phyloP scores from a whole-genome alignment of 2,888 invertebrate species.

The Papilio protenor region DNA sequence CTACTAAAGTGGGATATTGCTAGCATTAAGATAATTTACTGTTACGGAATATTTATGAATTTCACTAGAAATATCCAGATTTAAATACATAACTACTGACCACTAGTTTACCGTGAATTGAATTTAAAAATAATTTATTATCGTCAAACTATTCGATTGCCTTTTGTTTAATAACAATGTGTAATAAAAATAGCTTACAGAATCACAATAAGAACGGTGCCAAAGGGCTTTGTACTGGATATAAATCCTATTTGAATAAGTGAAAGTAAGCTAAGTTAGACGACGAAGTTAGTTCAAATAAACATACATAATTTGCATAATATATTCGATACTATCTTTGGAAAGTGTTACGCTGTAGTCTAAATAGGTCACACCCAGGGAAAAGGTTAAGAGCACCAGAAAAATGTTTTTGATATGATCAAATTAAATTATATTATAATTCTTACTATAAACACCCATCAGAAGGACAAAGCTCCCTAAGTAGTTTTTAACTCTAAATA shows the following conservation, averaged over 20 bases:
- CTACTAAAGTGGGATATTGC: too few species aligned
- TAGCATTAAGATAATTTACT: too few species aligned
- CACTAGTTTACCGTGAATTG: not conserved
- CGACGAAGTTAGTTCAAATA: not conserved
- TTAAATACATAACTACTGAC: not conserved
- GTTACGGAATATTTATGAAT: not conserved
- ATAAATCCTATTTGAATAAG: slow-evolving; percentile 33
- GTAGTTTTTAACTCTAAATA: too few species aligned
- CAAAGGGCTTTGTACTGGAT: slow-evolving; percentile 29
- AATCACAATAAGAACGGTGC: slow-evolving; percentile 16
- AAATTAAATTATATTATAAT: too few species aligned
- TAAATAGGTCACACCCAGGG: not conserved
- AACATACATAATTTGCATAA: not conserved
- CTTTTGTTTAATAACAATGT: slow-evolving; percentile 11
- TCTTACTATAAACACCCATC: too few species aligned
- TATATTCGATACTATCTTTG: not conserved
- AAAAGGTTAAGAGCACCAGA: too few species aligned
- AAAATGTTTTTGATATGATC: too few species aligned
- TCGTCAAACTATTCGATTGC: not conserved
- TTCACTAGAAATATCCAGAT: not conserved
- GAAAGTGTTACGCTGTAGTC: not conserved
- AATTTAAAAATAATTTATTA: not conserved
- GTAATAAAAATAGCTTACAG: slow-evolving; percentile 12
- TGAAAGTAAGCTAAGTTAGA: slow-evolving; percentile 23
- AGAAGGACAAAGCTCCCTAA: too few species aligned